Percentiles rank a stretch among this genome's conserved stretches.
Evolutionary conservation across 2,888 invertebrate genomes (phyloP).

Genomic region (Tachina grossa): DNA sequence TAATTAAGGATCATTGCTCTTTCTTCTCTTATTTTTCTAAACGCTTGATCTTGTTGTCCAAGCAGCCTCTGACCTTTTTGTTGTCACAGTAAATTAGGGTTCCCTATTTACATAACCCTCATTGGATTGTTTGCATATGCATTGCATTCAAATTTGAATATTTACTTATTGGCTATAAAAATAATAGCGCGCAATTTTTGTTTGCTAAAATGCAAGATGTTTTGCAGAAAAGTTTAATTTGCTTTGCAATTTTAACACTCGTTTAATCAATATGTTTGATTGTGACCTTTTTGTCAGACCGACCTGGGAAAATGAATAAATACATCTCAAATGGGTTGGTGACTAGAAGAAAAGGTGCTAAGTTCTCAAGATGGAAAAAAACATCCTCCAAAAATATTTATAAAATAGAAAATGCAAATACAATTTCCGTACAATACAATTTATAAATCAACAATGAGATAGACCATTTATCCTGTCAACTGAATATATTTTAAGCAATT

Average conservation of each 20-base stretch:
- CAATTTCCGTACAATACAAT: too few species aligned
- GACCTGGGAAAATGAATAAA: not conserved
- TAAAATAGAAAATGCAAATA: too few species aligned
- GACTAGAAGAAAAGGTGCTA: constrained; percentile 41
- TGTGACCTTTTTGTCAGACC: constrained; percentile 40
- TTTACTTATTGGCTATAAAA: constrained; percentile 32
- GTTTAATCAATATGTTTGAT: constrained; percentile 34
- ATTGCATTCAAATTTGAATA: constrained; percentile 62
- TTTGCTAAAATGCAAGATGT: constrained; percentile 67
- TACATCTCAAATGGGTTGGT: not conserved
- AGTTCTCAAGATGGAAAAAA: not conserved
- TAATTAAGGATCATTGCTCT: constrained; percentile 48
- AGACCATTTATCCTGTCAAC: too few species aligned
- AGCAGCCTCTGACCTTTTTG: constrained; percentile 76
- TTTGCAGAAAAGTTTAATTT: not conserved
- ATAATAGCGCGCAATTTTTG: constrained; percentile 53
- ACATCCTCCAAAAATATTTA: too few species aligned
- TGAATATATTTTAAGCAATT: too few species aligned
- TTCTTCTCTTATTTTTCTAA: constrained; percentile 3
- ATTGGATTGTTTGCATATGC: constrained; percentile 55
- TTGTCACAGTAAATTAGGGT: constrained; percentile 77
- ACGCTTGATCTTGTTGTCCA: constrained; percentile 68
- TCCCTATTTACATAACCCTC: constrained; percentile 57
- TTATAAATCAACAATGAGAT: too few species aligned
- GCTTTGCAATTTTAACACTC: not conserved